Base-by-base conservation (phyloP, 2,888 invertebrate species). In the Doris montereyensis region DNA sequence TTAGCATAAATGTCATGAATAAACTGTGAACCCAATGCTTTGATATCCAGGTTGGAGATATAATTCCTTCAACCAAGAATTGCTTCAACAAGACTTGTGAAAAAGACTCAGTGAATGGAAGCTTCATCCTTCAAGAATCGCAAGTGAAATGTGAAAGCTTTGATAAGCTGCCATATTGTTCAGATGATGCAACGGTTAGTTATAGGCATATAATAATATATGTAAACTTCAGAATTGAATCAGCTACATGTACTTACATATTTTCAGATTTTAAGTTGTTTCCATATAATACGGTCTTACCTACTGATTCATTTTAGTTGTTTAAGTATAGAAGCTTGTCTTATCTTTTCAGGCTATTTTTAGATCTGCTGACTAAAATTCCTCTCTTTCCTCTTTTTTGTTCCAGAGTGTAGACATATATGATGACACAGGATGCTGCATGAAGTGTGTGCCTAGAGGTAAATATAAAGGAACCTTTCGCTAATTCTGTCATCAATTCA, bases 41-140 rank as follows among this genome's bases (percentile, higher is more conserved):
- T n/a, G n/a, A n/a, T 41, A 76, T 79, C 3, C 68, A 86, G 85
- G 84, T 78, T 65, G 84, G 84, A 34, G 82, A 85, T 71, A n/a
- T 13, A 5, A 81, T 86, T n/a, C 81, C 82, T 1, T 78, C 82
- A 8, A 70, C 73, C 32, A 81, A 70, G 72, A 81, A 84, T 28
- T 86, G 86, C 70, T 85, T 82, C 81, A 83, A 79, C 2, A 83
- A 83, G 73, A 79, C 75, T 2, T 86, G 86, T 81, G 77, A 74
- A 32, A 84, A 82, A 41, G 81, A 83, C 68, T 32, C 80, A 17
- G 62, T 58, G 5, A 72, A 82, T 35, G 78, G 77, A n/a, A 65
- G 52, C 24, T 85, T 78, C 72, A 76, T 83, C 0, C 81, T 84
- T 21, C 78, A 83, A 41, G 84, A 86, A 68, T 84, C 84, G n/a